A percentile compares a stretch with the other conserved stretches of the same genome.
These are phyloP conservation scores for Micropoecilia bifurca DNA, from an alignment of 2,797 vertebrate species.

Conservation along the genomic window DNA sequence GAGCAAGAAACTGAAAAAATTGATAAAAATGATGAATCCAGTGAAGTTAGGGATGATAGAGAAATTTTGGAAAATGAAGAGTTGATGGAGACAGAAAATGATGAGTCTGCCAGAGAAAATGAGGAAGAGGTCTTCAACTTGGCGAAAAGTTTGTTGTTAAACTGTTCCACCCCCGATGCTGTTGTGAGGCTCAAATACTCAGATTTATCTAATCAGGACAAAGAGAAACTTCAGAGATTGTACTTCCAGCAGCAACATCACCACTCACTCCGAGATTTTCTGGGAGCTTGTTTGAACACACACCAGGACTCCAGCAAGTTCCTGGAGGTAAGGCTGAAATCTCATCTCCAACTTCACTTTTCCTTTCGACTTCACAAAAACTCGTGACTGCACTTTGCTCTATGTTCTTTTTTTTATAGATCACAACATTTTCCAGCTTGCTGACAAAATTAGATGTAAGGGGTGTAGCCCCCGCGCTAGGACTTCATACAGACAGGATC, in stretches of 20 bases:
- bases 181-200: conserved; percentile 80
- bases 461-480: conserved; percentile 58
- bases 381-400: background rate
- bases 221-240: conserved; percentile 64
- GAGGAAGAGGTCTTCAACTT: conserved; percentile 60
- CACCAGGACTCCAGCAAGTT: conserved; percentile 61
- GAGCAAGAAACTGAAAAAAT: conserved; percentile 12
- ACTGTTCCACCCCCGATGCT: conserved; percentile 83
- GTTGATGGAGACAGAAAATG: conserved; percentile 41
- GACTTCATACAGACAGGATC: conserved; percentile 56
- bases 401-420: conserved; percentile 51
- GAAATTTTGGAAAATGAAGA: conserved; percentile 19
- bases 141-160: conserved; percentile 77
- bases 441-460: conserved; percentile 77
- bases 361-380: background rate
- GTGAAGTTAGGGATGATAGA: conserved; percentile 26
- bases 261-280: conserved; percentile 75
- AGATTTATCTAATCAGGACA: conserved; percentile 69
- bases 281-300: conserved; percentile 59
- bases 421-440: conserved; percentile 83
- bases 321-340: conserved; percentile 71
- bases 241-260: conserved; percentile 81
- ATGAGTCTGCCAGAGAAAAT: conserved; percentile 9
- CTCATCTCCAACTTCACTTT: background rate
- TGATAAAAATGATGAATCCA: conserved; percentile 28